Evolutionary conservation across 2,797 vertebrate genomes (phyloP).

Genomic region (Pantherophis vulpinus): DNA sequence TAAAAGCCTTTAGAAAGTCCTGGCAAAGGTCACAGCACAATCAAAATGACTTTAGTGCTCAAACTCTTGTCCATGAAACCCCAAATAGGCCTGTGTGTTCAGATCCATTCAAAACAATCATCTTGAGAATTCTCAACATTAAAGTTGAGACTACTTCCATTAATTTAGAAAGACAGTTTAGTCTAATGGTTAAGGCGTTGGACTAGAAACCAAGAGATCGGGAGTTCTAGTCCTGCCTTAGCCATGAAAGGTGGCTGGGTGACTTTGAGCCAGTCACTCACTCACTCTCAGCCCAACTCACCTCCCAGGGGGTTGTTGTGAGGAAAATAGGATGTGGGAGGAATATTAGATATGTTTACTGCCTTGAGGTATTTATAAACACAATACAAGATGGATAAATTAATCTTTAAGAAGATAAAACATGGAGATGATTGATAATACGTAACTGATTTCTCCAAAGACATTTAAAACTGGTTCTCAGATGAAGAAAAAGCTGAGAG

Average conservation of each 20-base stretch:
- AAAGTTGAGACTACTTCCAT: not conserved
- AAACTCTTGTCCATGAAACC: not conserved
- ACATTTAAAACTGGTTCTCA: not conserved
- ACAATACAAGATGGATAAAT: not conserved
- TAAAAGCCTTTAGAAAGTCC: not conserved
- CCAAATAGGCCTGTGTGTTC: not conserved
- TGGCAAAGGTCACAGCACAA: not conserved
- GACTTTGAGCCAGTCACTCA: too few relatives aligned
- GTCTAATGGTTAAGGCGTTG: not conserved
- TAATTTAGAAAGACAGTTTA: not conserved
- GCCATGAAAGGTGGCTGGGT: too few relatives aligned
- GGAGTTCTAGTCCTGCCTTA: not conserved
- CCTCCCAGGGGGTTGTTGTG: not conserved
- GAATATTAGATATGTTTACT: not conserved
- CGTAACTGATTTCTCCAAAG: not conserved
- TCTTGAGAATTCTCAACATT: not conserved
- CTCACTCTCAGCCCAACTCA: not conserved
- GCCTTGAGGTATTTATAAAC: not conserved
- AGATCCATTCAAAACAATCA: not conserved
- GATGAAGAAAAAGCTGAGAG: not conserved
- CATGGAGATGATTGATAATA: not conserved
- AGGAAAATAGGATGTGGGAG: not conserved
- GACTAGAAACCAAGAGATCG: not conserved
- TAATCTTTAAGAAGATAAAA: not conserved
- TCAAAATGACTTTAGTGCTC: not conserved